Conservation (phyloP, 2,797 vertebrate genomes). For the Falco novaeseelandiae region DNA sequence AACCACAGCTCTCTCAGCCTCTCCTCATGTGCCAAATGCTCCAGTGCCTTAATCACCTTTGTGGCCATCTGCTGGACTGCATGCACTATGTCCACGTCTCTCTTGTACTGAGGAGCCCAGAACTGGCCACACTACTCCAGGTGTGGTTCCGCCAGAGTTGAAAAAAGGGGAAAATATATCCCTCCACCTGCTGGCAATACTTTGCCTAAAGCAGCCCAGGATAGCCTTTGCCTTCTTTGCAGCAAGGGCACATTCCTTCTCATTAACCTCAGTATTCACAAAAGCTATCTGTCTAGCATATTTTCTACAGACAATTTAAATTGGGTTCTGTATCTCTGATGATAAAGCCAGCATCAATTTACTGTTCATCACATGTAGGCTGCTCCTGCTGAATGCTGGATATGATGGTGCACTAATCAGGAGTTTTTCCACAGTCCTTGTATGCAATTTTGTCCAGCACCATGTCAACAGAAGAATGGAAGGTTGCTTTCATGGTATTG, state of each 20-base stretch:
- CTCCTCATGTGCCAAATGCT: background rate
- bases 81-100: no score
- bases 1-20: background rate
- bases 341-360: background rate
- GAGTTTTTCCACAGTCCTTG: background rate
- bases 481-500: background rate
- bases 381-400: background rate
- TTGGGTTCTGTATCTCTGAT: background rate
- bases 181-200: background rate
- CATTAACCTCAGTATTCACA: background rate
- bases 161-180: background rate
- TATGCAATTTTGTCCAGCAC: background rate
- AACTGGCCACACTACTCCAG: background rate
- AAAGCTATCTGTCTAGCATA: background rate
- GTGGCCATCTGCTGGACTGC: background rate
- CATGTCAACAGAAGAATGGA: background rate
- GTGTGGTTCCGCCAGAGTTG: rapidly evolving
- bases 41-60: background rate
- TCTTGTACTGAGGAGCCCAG: no score
- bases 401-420: background rate
- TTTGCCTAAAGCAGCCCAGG: background rate
- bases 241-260: background rate
- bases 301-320: background rate
- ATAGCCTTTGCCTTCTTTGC: background rate
- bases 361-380: background rate